These are phyloP conservation scores for Ceraclea dissimilis DNA, from an alignment of 2,888 invertebrate species.

Conservation along the genomic window DNA sequence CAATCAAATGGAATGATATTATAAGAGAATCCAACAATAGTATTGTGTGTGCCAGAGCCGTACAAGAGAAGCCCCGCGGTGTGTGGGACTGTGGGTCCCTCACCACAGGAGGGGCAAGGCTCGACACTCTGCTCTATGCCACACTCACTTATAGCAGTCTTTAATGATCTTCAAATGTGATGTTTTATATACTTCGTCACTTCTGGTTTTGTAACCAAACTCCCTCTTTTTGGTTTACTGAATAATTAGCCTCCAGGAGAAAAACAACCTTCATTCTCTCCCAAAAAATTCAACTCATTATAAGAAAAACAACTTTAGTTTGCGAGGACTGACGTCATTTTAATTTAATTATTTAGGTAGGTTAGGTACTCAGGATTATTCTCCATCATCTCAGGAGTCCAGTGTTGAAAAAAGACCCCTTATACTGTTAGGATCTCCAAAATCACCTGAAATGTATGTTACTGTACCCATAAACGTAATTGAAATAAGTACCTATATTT, in stretches of 20 bases:
- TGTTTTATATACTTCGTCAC: slow-evolving; percentile 26
- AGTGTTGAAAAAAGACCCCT: too few species aligned
- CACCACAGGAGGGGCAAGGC: slow-evolving; percentile 14
- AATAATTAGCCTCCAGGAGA: background rate
- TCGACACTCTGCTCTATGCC: slow-evolving; percentile 5
- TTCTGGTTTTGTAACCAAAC: slow-evolving; percentile 23
- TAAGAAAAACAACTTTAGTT: too few species aligned
- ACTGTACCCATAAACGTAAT: too few species aligned
- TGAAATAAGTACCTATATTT: too few species aligned
- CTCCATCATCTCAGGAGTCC: too few species aligned
- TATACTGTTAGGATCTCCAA: too few species aligned
- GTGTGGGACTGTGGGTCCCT: slow-evolving; percentile 9
- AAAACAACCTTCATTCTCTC: too few species aligned
- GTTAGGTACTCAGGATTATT: too few species aligned
- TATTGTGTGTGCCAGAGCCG: slow-evolving; percentile 15
- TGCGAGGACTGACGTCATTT: too few species aligned
- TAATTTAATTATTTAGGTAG: too few species aligned
- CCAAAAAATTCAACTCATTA: too few species aligned
- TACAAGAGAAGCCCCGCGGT: slow-evolving; percentile 14
- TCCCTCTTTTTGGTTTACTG: background rate
- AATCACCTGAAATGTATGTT: too few species aligned
- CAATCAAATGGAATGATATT: slow-evolving; percentile 19
- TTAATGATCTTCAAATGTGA: slow-evolving; percentile 24
- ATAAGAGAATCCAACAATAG: slow-evolving; percentile 15
- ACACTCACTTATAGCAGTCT: background rate